These are phyloP conservation scores for Sciurus carolinensis DNA, from an alignment of 2,797 vertebrate genomes.

Conservation along the genomic window DNA sequence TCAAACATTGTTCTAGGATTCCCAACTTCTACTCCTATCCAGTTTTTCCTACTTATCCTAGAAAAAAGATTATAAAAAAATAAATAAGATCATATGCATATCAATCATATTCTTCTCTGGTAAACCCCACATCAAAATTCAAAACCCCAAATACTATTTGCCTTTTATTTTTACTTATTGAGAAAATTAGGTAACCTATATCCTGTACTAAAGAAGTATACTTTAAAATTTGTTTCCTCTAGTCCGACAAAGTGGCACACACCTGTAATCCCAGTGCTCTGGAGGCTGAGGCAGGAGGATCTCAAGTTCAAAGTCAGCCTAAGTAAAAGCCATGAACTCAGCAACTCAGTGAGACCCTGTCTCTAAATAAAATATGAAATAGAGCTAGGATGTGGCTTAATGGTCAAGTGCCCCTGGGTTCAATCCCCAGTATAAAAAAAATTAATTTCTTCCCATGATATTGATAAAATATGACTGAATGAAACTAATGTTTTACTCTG, in stretches of 20 bases:
- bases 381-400: too few species aligned
- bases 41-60: not conserved
- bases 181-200: not conserved
- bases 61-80: not conserved
- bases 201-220: not conserved
- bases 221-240: slow-evolving; percentile 19
- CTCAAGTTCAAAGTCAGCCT: too few species aligned
- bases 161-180: slow-evolving; percentile 21
- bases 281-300: too few species aligned
- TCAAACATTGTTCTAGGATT: not conserved
- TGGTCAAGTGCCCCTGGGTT: too few species aligned
- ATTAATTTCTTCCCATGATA: not conserved
- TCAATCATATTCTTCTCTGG: not conserved
- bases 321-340: too few species aligned
- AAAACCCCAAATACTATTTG: not conserved
- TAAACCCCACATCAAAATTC: not conserved
- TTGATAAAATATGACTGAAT: slow-evolving; percentile 43
- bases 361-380: too few species aligned
- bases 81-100: not conserved
- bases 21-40: not conserved
- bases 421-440: too few species aligned
- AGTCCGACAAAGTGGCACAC: too few species aligned
- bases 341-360: too few species aligned
- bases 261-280: too few species aligned
- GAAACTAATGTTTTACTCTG: not conserved